These are phyloP conservation scores for Styela clava DNA, from an alignment of 23 tunicate genomes.

Conservation along the genomic window DNA sequence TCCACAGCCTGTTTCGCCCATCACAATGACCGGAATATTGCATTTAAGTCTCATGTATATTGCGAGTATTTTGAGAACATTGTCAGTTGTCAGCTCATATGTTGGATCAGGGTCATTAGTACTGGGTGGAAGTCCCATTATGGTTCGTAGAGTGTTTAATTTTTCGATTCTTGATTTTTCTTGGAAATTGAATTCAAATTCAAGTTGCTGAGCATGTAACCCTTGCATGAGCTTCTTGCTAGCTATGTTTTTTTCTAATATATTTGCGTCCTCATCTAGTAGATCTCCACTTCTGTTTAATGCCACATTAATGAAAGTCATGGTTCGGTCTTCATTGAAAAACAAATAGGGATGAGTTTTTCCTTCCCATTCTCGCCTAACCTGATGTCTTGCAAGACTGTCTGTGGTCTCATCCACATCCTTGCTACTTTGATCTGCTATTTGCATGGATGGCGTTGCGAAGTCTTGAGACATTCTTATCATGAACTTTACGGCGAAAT, in stretches of 20 bases:
- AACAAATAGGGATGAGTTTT: constrained; percentile 52
- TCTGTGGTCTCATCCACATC: not conserved
- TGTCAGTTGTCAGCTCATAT: constrained; percentile 49
- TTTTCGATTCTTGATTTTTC: constrained; percentile 28
- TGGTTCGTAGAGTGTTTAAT: constrained; percentile 39
- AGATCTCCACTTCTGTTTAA: constrained; percentile 36
- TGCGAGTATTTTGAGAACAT: constrained; percentile 11
- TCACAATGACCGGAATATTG: constrained; percentile 1
- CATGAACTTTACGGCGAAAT: constrained; percentile 73
- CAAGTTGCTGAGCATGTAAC: constrained; percentile 36
- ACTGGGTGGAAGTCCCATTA: constrained; percentile 47
- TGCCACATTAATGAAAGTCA: constrained; percentile 36
- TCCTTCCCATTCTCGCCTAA: constrained; percentile 59
- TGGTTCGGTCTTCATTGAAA: constrained; percentile 57
- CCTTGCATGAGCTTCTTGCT: constrained; percentile 25
- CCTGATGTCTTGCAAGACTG: constrained; percentile 31
- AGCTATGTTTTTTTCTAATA: constrained; percentile 29
- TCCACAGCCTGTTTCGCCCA: constrained; percentile 16
- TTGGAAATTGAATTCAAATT: constrained; percentile 48
- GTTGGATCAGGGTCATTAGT: constrained; percentile 47
- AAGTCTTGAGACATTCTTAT: constrained; percentile 85
- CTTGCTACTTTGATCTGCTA: constrained; percentile 5
- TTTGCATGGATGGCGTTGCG: constrained; percentile 69
- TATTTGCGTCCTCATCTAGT: constrained; percentile 28
- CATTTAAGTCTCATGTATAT: constrained; percentile 14